Evolutionary conservation across 2,797 vertebrate species (phyloP).

Genomic region (Syndactyla subalaris): DNA sequence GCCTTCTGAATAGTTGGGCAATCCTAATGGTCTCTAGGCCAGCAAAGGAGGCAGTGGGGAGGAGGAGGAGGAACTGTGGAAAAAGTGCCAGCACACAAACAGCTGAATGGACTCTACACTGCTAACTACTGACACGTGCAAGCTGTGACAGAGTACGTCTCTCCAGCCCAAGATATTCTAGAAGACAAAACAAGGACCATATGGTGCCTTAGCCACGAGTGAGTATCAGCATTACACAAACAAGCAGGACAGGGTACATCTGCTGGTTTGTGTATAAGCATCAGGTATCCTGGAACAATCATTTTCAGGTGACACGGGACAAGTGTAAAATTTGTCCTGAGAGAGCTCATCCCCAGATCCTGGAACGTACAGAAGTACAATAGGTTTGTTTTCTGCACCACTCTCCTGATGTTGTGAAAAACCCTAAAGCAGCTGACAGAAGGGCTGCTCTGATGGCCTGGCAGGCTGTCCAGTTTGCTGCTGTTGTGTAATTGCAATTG

Average conservation of each 20-base stretch:
- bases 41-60: neutral
- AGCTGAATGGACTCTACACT: neutral
- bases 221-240: neutral
- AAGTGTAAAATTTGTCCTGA: neutral
- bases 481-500: constrained; percentile 50
- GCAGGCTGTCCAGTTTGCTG: neutral
- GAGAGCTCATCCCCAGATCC: neutral
- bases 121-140: neutral
- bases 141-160: neutral
- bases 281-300: neutral
- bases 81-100: neutral
- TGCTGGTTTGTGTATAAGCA: neutral
- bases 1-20: neutral
- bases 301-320: neutral
- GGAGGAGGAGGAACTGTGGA: neutral
- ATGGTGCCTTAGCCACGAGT: neutral
- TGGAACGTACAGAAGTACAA: neutral
- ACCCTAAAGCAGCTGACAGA: neutral
- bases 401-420: constrained; percentile 17
- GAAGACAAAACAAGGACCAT: neutral
- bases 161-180: neutral
- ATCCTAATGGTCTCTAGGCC: neutral
- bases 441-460: neutral
- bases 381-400: neutral
- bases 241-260: neutral